Conservation (phyloP, 2,113 vertebrate species). For the Aphelocoma coerulescens region DNA sequence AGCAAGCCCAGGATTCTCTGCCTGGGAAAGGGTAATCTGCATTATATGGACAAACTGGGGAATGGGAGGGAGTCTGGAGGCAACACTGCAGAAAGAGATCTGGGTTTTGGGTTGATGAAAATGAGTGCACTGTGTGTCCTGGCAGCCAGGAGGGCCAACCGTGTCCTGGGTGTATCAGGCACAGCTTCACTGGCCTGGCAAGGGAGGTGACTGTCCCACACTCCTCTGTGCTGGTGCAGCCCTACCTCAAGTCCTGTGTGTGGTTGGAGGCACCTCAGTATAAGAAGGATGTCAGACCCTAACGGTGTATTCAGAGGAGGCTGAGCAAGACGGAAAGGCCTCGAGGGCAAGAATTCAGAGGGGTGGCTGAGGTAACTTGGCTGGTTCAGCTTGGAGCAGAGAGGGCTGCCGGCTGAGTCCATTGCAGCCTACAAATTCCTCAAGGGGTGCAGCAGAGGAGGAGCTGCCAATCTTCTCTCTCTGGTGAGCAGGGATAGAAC, state of each 20-base stretch:
- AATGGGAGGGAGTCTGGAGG: neutral
- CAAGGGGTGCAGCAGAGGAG: accelerated
- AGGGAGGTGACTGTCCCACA: neutral
- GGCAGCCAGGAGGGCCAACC: neutral
- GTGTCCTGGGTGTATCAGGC: neutral
- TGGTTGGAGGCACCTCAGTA: accelerated
- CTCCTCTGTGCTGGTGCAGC: neutral
- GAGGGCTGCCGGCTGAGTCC: neutral
- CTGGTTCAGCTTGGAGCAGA: neutral
- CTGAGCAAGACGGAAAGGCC: neutral
- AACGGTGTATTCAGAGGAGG: neutral
- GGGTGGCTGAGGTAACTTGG: neutral
- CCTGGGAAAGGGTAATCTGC: accelerated
- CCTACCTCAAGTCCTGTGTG: neutral
- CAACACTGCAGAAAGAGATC: neutral
- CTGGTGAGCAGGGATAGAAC: neutral
- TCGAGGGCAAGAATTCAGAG: neutral
- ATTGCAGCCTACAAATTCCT: neutral
- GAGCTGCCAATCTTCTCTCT: neutral
- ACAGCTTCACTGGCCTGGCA: neutral
- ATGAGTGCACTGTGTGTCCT: neutral
- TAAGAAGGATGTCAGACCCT: no score
- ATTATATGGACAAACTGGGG: accelerated
- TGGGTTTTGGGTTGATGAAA: neutral
- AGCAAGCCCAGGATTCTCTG: neutral